These are phyloP conservation scores for Azemiops feae DNA, from an alignment of 2,113 vertebrate species.

Conservation along the genomic window DNA sequence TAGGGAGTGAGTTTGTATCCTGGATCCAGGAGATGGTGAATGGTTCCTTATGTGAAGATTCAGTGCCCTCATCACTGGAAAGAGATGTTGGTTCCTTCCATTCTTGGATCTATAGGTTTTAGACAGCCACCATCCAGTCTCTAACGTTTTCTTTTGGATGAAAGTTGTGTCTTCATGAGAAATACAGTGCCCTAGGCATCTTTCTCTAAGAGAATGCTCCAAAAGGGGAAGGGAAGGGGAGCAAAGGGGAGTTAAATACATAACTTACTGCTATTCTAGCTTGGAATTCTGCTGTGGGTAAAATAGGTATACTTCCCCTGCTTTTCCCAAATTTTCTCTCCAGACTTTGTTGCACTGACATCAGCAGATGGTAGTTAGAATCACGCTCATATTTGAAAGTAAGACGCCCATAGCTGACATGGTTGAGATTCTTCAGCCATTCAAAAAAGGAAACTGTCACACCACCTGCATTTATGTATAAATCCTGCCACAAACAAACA, in stretches of 20 bases:
- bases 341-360: constrained; percentile 43
- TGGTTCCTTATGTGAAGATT: neutral
- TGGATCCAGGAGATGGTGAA: neutral
- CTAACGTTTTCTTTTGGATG: neutral
- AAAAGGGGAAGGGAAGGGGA: neutral
- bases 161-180: neutral
- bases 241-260: neutral
- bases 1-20: neutral
- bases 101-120: neutral
- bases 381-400: constrained; percentile 24
- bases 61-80: neutral
- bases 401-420: neutral
- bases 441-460: constrained; percentile 28
- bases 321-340: constrained; percentile 30
- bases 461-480: constrained; percentile 38
- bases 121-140: neutral
- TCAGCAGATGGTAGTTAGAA: constrained; percentile 29
- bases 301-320: neutral
- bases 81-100: neutral
- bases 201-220: neutral
- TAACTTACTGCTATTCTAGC: neutral
- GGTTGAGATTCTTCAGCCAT: constrained; percentile 46
- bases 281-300: constrained; percentile 7
- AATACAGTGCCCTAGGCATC: neutral
- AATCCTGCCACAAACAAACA: constrained; percentile 6